These are phyloP conservation scores for Bufo gargarizans DNA, from an alignment of 2,113 vertebrate genomes.

Conservation along the genomic window DNA sequence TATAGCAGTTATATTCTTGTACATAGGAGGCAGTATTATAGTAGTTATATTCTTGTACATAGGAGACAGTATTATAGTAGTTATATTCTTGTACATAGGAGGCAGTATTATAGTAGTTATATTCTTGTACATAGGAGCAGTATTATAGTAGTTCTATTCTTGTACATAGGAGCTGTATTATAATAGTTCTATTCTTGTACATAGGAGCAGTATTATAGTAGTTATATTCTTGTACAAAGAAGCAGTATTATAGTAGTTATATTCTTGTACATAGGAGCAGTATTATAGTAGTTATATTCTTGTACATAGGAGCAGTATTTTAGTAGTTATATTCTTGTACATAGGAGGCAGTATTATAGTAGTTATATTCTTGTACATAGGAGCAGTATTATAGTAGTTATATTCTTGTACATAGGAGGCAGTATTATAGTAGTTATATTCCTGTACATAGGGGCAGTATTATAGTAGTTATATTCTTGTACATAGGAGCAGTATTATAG, in stretches of 20 bases:
- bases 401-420: too few species aligned
- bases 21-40: constrained; percentile 7
- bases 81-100: not conserved
- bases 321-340: constrained; percentile 9
- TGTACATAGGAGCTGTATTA: too few species aligned
- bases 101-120: constrained; percentile 16
- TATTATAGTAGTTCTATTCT: constrained; percentile 16
- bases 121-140: constrained; percentile 3
- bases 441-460: too few species aligned
- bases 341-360: constrained; percentile 6
- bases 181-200: not conserved
- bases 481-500: too few species aligned
- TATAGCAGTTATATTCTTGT: constrained; percentile 14
- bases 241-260: constrained; percentile 5
- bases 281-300: constrained; percentile 6
- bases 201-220: constrained; percentile 7
- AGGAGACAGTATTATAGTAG: constrained; percentile 1
- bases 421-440: too few species aligned
- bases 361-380: too few species aligned
- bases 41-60: constrained; percentile 5
- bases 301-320: not conserved
- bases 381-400: too few species aligned
- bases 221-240: constrained; percentile 10
- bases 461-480: too few species aligned
- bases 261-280: not conserved